Evolutionary conservation across 1,140 invertebrate species (phyloP), one percentile per base, ranked within the genome.

Genomic region (Marisa cornuarietis): DNA sequence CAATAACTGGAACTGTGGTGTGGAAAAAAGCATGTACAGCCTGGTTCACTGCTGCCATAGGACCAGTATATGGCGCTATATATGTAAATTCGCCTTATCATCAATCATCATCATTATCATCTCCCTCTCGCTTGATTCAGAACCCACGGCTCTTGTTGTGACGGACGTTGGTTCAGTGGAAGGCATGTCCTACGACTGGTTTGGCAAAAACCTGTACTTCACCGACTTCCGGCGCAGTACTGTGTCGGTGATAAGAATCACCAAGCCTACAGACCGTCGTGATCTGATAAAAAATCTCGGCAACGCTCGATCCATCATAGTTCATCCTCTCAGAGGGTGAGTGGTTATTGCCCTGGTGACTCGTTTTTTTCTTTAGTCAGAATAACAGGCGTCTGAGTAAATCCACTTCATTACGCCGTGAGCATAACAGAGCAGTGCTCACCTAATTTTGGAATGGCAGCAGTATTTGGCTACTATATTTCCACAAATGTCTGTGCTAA

Each of bases 141-240:
- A 84, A 58, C 78, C 85, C 0, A 81, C 65, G n/a, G 84, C 85
- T 5, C 74, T 88, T 20, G 83, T 86, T 16, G 83, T 86, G 1
- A 85, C 83, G 16, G 76, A 86, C 83, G 84, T 85, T 16, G 82
- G 80, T 88, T 99, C 99, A 0, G 97, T 99, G 0, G 98, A 99
- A 92, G 98, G 97, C 9, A 92, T 99, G 62, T 97, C 97, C 2
- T 95, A 99, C 0, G 98, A 99, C 88, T 99, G 98, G 98, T 95
- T 96, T 0, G 95, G 97, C 0, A 98, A 99, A 88, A 99, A 99
- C 90, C 92, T 99, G 0, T 99, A 99, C 90, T 99, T 99, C 91
- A 98, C 99, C 71, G 98, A 99, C 88, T 98, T 96, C 14, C 93
- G 97, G 16, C 97, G 98, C 91, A 97, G 97, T 82, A 98, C 97